These are phyloP conservation scores for Metopia argyrocephala DNA, from an alignment of 2,888 invertebrate species.

Conservation along the genomic window DNA sequence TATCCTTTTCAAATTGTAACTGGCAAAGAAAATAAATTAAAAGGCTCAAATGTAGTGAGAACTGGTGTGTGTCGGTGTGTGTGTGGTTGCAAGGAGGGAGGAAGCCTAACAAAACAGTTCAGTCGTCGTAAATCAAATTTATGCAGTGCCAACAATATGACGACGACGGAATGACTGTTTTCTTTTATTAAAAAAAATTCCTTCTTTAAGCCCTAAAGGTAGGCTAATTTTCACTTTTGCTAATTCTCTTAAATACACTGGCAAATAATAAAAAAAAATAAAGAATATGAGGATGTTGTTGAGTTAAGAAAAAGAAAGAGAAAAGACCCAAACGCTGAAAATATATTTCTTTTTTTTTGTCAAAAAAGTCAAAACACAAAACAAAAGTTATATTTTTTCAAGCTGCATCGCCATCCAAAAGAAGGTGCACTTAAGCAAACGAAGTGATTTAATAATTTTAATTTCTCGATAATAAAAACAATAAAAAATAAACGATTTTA, in stretches of 20 bases:
- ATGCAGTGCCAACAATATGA: slow-evolving; percentile 1
- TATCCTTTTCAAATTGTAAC: slow-evolving; percentile 51
- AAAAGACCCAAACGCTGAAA: slow-evolving; percentile 6
- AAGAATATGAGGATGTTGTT: slow-evolving; percentile 13
- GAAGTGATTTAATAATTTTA: slow-evolving; percentile 67
- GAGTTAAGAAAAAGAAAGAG: neutral
- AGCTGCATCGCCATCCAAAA: slow-evolving; percentile 60
- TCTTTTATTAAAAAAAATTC: neutral
- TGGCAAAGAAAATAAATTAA: slow-evolving; percentile 46
- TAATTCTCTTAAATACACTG: slow-evolving; percentile 52
- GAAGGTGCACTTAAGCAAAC: slow-evolving; percentile 71
- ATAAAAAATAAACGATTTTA: slow-evolving; percentile 4
- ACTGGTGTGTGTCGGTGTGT: too few species aligned
- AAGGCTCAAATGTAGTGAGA: too few species aligned
- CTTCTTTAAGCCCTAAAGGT: slow-evolving; percentile 58
- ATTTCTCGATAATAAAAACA: slow-evolving; percentile 31
- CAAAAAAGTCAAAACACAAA: neutral
- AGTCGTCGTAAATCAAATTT: slow-evolving; percentile 56
- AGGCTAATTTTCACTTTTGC: slow-evolving; percentile 69
- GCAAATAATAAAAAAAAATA: neutral
- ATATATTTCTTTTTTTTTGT: slow-evolving; percentile 65
- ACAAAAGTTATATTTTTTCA: slow-evolving; percentile 1
- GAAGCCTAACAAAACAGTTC: neutral
- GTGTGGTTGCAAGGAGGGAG: neutral
- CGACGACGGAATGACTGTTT: neutral